phyloP scores from a whole-genome alignment of 2,113 vertebrate genomes.

The Bubalus kerabau region DNA sequence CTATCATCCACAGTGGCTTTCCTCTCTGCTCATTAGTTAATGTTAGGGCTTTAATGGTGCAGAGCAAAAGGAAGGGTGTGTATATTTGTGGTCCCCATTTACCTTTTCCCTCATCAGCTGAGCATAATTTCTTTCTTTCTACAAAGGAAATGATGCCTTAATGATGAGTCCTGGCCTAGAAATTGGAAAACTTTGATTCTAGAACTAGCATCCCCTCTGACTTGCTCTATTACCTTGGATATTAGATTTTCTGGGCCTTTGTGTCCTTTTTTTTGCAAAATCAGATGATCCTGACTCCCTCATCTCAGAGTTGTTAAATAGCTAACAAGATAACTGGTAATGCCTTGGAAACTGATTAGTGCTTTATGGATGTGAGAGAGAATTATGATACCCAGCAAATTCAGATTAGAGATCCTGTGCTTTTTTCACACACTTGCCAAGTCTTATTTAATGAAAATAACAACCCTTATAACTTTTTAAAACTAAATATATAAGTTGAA shows the following conservation, averaged over 20 bases:
- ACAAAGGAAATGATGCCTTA: constrained; percentile 24
- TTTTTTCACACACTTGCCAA: background rate
- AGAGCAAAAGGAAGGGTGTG: constrained; percentile 34
- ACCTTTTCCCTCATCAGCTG: constrained; percentile 28
- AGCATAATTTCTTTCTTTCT: constrained; percentile 53
- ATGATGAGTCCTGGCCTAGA: background rate
- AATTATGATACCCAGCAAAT: constrained; percentile 17
- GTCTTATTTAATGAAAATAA: background rate
- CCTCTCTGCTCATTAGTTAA: constrained; percentile 60
- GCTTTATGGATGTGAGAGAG: background rate
- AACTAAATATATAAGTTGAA: background rate
- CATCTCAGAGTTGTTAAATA: background rate
- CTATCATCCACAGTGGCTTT: background rate
- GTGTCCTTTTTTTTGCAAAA: constrained; percentile 23
- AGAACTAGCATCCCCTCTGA: background rate
- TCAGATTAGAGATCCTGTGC: background rate
- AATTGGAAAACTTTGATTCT: constrained; percentile 35
- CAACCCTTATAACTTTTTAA: background rate
- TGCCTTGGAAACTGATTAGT: background rate
- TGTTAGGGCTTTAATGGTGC: constrained; percentile 41
- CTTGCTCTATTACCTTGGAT: constrained; percentile 37
- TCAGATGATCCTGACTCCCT: background rate
- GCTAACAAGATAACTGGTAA: background rate
- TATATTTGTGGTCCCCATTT: constrained; percentile 48
- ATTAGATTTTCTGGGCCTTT: constrained; percentile 21